Percentiles rank a stretch among this genome's conserved stretches.
Conservation (phyloP, 2,888 invertebrate genomes). For the Lepidocyrtoides sp. region DNA sequence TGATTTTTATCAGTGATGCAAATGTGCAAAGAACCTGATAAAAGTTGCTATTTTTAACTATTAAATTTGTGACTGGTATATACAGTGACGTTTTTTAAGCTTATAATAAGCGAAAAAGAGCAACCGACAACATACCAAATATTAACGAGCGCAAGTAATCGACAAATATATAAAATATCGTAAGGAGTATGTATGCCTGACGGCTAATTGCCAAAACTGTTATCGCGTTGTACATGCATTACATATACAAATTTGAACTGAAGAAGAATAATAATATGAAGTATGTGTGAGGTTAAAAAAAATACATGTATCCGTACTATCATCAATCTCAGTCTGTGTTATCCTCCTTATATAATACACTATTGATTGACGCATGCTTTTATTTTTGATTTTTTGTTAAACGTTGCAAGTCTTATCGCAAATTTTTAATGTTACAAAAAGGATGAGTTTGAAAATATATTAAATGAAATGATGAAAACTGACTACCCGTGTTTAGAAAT, state of each 20-base stretch:
- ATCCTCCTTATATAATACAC: conserved; percentile 28
- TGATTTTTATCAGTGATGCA: neutral
- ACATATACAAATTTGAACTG: neutral
- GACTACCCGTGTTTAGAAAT: no score
- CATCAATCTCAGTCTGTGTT: conserved; percentile 43
- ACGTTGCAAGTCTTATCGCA: neutral
- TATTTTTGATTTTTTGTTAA: conserved; percentile 12
- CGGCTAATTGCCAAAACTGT: conserved; percentile 12
- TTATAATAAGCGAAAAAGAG: neutral
- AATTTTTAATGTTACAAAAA: conserved; percentile 2
- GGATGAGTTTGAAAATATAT: neutral
- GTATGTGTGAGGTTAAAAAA: neutral
- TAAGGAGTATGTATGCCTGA: neutral
- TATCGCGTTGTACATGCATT: neutral
- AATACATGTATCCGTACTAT: neutral
- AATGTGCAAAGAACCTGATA: neutral
- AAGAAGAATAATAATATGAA: neutral
- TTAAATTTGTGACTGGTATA: neutral
- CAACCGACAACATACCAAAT: neutral
- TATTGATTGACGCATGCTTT: conserved; percentile 24
- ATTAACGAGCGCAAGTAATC: neutral
- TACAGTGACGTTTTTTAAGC: no score
- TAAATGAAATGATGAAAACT: neutral
- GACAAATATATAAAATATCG: neutral
- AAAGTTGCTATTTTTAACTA: neutral